Conservation (phyloP, 2,888 invertebrate species). For the Lacanobia oleracea region DNA sequence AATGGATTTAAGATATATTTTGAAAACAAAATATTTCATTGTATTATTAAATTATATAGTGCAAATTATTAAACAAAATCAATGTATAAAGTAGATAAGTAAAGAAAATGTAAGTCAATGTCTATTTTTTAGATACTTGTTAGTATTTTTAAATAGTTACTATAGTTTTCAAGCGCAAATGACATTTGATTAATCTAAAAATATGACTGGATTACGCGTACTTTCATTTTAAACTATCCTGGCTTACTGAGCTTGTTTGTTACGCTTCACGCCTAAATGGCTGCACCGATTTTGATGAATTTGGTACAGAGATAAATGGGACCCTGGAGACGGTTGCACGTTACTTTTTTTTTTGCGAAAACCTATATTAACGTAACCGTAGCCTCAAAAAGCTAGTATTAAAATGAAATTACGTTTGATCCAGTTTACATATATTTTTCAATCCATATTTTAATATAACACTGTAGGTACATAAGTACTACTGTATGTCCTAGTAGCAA, state of each 20-base stretch:
- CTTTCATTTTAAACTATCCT: not conserved
- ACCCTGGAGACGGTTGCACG: too few species aligned
- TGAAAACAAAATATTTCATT: conserved; percentile 4
- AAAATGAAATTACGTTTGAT: conserved; percentile 28
- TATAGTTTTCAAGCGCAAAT: conserved; percentile 70
- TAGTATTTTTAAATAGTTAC: conserved; percentile 64
- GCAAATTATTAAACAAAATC: conserved; percentile 15
- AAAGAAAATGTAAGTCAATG: conserved; percentile 57
- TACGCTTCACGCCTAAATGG: too few species aligned
- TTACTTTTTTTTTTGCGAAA: too few species aligned
- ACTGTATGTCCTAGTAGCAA: not conserved
- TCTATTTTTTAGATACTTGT: conserved; percentile 81
- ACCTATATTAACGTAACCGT: too few species aligned
- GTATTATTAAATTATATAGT: conserved; percentile 24
- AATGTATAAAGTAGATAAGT: conserved; percentile 51
- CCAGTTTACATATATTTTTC: conserved; percentile 49
- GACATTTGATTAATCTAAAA: conserved; percentile 64
- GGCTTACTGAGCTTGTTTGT: too few species aligned
- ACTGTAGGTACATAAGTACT: conserved; percentile 31
- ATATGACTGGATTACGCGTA: conserved; percentile 20
- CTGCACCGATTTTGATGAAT: too few species aligned
- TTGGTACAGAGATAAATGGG: too few species aligned
- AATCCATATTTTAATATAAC: conserved; percentile 39
- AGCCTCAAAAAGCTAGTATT: not conserved
- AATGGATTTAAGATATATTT: conserved; percentile 21